These are phyloP conservation scores for Rhinoptilus africanus DNA, from an alignment of 2,113 vertebrate genomes.

Conservation along the genomic window DNA sequence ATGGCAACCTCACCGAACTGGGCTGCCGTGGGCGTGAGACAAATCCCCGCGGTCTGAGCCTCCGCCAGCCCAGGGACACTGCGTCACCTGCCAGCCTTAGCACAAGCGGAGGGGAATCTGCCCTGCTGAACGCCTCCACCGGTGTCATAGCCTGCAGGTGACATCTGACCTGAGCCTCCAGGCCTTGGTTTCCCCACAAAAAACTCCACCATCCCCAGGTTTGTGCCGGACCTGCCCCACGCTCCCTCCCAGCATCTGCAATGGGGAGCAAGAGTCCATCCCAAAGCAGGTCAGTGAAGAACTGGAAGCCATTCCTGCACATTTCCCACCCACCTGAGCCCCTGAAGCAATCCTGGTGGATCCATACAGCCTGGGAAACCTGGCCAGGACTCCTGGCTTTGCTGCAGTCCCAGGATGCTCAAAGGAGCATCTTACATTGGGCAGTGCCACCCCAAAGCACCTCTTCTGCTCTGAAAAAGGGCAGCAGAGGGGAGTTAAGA, in stretches of 20 bases:
- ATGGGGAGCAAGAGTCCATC: neutral
- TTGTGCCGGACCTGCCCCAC: neutral
- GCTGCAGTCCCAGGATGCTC: neutral
- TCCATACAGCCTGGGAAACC: neutral
- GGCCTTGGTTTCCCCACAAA: neutral
- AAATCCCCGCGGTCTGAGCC: fast-evolving
- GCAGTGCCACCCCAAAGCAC: neutral
- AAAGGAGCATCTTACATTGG: fast-evolving
- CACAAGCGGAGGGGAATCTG: fast-evolving
- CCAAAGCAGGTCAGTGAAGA: neutral
- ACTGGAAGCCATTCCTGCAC: fast-evolving
- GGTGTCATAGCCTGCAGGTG: neutral
- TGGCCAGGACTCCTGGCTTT: neutral
- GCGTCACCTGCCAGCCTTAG: neutral
- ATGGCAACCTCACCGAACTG: neutral
- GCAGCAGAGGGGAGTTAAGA: neutral
- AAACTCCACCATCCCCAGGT: neutral
- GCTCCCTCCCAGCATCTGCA: fast-evolving
- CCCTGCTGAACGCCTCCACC: neutral
- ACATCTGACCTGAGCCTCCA: neutral
- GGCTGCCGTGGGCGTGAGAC: neutral
- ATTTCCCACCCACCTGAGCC: neutral
- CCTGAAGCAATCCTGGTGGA: neutral
- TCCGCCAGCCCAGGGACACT: neutral
- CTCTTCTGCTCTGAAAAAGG: neutral